Evolutionary conservation across 2,797 vertebrate genomes (phyloP).

Genomic region (Chrosomus eos): DNA sequence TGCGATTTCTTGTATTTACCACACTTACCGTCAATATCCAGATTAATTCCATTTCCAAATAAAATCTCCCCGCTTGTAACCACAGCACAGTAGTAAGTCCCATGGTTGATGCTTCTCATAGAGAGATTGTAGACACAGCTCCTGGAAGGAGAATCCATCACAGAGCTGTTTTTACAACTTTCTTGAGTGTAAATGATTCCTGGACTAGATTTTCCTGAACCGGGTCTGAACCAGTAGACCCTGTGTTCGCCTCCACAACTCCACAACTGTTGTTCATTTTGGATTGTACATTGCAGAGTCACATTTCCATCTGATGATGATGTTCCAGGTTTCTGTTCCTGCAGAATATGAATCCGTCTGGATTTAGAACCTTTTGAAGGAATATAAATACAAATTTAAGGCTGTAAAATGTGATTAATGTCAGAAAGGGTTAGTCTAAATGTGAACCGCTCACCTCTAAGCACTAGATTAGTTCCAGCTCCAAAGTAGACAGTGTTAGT

Average conservation of each 20-base stretch:
- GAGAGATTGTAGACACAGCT: slow-evolving; percentile 63
- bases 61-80: slow-evolving; percentile 58
- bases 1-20: not conserved
- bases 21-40: slow-evolving; percentile 12
- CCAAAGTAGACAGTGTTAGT: slow-evolving; percentile 30
- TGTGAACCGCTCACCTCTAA: slow-evolving; percentile 21
- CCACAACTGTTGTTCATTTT: not conserved
- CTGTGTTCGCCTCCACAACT: slow-evolving; percentile 49
- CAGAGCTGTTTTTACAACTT: slow-evolving; percentile 28
- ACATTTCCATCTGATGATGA: slow-evolving; percentile 33
- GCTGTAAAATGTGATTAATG: not conserved
- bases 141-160: not conserved
- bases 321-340: not conserved
- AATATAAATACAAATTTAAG: not conserved
- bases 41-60: slow-evolving; percentile 36
- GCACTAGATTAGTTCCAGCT: slow-evolving; percentile 19
- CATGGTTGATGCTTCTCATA: slow-evolving; percentile 54
- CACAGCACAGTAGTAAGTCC: slow-evolving; percentile 68
- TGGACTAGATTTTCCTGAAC: slow-evolving; percentile 43
- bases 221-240: slow-evolving; percentile 54
- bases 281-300: slow-evolving; percentile 49
- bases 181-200: slow-evolving; percentile 45
- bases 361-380: slow-evolving; percentile 13
- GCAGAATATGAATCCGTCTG: slow-evolving; percentile 22
- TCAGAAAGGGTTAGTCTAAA: not conserved